Base-by-base conservation (phyloP, 2,888 invertebrate species). In the Odontocerum albicorne region DNA sequence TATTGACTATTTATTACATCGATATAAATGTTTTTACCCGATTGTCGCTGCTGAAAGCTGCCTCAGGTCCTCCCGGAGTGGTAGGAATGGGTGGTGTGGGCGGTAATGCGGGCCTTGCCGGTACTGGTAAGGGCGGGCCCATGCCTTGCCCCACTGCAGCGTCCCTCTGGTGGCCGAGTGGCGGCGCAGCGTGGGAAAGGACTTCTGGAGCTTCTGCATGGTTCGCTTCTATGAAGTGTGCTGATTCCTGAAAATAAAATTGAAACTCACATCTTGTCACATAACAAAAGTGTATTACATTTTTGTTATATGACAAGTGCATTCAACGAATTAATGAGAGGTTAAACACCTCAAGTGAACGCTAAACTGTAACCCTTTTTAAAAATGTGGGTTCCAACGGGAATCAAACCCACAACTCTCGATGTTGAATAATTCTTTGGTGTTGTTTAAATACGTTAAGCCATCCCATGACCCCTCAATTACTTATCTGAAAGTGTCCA, bases 1-100 rank as follows among this genome's bases (percentile, higher is more conserved):
- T n/a, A n/a, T n/a, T n/a, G n/a, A n/a, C n/a, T n/a, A n/a, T n/a
- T n/a, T n/a, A n/a, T n/a, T n/a, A n/a, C n/a, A n/a, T n/a, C n/a
- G n/a, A n/a, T n/a, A n/a, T n/a, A n/a, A n/a, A n/a, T n/a, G n/a
- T 31, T 36, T 71, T 70, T 68, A 85, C 85, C 62, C 88, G 79
- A 62, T 83, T 85, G 32, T 83, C 81, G 62, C 76, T 80, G 62
- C 79, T 85, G 57, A 81, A 82, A 1, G 84, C 83, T 0, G 79
- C 74, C 62, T 84, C 82, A 0, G 80, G 80, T 6, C 75, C 80
- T 56, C 79, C 78, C 1, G 75, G 72, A 39, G 72, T 74, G 55
- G 60, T 67, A 63, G 59, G 53, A 1, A 43, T 33, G 3, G 53
- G 45, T 1, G 59, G 59, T 15, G 59, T 59, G 4, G 57, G 60